Evolutionary conservation across 1,140 invertebrate genomes (phyloP), one percentile per base, ranked within the genome.

Genomic region (Drosophila insularis): DNA sequence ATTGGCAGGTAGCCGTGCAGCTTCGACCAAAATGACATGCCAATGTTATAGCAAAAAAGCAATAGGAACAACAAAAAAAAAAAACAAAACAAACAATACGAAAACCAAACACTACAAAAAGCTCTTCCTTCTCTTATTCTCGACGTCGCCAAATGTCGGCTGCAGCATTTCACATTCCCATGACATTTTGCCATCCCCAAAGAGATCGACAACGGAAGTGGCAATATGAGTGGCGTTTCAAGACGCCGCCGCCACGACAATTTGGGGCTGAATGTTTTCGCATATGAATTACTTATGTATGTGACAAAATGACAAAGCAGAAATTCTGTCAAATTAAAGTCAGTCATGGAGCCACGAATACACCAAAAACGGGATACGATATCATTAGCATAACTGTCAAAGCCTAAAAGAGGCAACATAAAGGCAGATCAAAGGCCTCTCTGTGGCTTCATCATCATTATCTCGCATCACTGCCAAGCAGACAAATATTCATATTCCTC

Each of bases 321-420:
- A 10, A 86, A 90, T 73, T 78, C 81, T 90, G 82, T 90, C 87
- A 90, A 90, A 90, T 90, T 90, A 87, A 87, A 84, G 84, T 86
- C 81, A 71, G 78, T 74, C 85, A 82, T 76, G 76, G 72, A 68
- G 73, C 80, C 17, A 10, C 43, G 63, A 54, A 55, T 11, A 74
- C 39, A 68, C 74, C 68, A 23, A 54, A 70, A 70, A 63, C 39
- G 58, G 58, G 55, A 55, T 39, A 19, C 46, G 11, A 56, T 46
- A 56, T 35, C 82, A 86, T 86, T 86, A 86, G 82, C 82, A 86
- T 74, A 86, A 89, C 82, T 86, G 82, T 86, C 82, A 86, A 69
- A 73, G 54, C 17, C 39, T 37, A 32, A 40, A 14, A 53, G 14
- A 65, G 68, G 27, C 17, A 6, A 19, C 43, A 23, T 46, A 43